Evolutionary conservation across 2,797 vertebrate species (phyloP), one percentile per base, ranked within the genome.

Genomic region (Chelon labrosus): DNA sequence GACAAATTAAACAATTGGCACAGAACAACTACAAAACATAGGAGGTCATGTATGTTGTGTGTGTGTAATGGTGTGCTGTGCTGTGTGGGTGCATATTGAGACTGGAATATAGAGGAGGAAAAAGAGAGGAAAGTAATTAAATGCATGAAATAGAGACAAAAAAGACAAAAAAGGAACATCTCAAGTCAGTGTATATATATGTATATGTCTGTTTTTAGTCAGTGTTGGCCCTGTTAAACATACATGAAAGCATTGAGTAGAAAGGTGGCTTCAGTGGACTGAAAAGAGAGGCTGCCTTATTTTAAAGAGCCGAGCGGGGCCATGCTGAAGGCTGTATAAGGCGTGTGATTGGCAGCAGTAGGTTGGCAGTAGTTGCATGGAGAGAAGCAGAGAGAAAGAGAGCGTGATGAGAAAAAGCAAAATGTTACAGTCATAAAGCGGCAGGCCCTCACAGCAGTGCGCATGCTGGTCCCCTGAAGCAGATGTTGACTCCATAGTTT

Each of bases 391-490:
- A 52, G 61, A 70, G 57, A 68, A 70, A 20, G 69, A 25, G 50
- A 14, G 14, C 66, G 68, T 27, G 65, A 75, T 65, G 41, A 65
- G 55, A 71, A 70, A 65, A 79, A 64, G 46, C 37, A 64, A 86
- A 82, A 78, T 22, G 52, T 80, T 87, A 66, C 52, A 59, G 75
- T 77, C 75, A 69, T 85, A 81, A 73, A 83, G 76, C 83, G 83
- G 78, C 80, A 49, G 70, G 80, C 44, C 65, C 37, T 75, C 70
- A 55, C 54, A 74, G 82, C 38, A 10, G 64, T 12, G 64, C 19
- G 55, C 49, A 39, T 6, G 54, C 73, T 38, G 57, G 64, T 66
- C 52, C 59, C 74, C 60, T 39, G 51, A 70, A 84, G 82, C 79
- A 85, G 77, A 85, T 87, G 85, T 85, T 78, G 68, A 67, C 63